These are phyloP conservation scores for Phasia obesa DNA, from an alignment of 2,888 invertebrate species.

Conservation along the genomic window DNA sequence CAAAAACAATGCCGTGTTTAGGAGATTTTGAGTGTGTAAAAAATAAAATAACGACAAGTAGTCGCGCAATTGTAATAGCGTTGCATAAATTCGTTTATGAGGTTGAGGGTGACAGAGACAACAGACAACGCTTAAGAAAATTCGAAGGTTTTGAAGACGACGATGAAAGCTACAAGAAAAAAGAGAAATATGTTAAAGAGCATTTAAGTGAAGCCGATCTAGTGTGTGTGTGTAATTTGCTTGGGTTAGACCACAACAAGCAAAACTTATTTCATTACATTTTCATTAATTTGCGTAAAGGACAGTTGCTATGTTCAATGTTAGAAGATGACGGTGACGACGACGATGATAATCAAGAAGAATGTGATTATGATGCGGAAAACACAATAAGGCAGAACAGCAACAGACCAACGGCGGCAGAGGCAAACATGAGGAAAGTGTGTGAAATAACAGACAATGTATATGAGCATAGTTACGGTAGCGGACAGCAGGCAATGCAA, in stretches of 20 bases:
- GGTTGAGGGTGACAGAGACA: conserved; percentile 46
- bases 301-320: neutral
- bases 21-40: no score
- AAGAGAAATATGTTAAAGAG: conserved; percentile 21
- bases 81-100: conserved; percentile 53
- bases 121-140: conserved; percentile 37
- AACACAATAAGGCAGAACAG: conserved; percentile 6
- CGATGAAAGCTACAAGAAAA: neutral
- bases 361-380: conserved; percentile 1
- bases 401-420: neutral
- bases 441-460: no score
- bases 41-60: neutral
- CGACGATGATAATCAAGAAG: conserved; percentile 10
- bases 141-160: conserved; percentile 52
- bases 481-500: neutral
- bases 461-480: neutral
- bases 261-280: conserved; percentile 47
- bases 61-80: neutral
- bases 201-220: conserved; percentile 51
- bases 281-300: conserved; percentile 36
- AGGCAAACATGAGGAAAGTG: no score
- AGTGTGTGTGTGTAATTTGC: conserved; percentile 50
- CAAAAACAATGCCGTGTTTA: no score
- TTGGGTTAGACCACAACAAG: conserved; percentile 34
- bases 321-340: conserved; percentile 7